These are phyloP conservation scores for Mallateleia sp. DNA, from an alignment of 2,888 invertebrate species.

Conservation along the genomic window DNA sequence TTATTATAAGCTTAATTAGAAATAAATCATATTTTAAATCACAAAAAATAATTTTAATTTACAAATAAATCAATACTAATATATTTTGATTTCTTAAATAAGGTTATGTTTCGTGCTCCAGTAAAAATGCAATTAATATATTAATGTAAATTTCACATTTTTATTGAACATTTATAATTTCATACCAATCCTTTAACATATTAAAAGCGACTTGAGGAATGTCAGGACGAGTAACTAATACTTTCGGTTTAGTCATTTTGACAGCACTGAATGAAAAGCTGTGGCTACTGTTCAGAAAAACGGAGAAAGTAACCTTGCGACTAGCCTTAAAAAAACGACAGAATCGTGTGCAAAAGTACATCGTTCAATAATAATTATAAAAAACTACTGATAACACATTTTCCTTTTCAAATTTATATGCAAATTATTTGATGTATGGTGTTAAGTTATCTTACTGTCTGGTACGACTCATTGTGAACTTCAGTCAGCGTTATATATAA, in stretches of 20 bases:
- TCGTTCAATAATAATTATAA: conserved; percentile 3
- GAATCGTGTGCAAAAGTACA: conserved; percentile 25
- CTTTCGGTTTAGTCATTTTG: conserved; percentile 90
- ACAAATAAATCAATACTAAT: no score
- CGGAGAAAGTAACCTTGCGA: conserved; percentile 34
- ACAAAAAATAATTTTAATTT: no score
- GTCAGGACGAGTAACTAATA: conserved; percentile 93
- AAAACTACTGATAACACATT: background rate
- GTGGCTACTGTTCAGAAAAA: background rate
- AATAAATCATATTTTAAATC: no score
- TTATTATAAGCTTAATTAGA: no score
- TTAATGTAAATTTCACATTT: no score
- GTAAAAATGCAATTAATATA: no score
- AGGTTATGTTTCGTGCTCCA: no score
- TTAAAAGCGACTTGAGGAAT: conserved; percentile 92
- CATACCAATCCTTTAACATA: no score
- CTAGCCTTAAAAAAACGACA: conserved; percentile 14
- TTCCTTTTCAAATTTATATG: background rate
- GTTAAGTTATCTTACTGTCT: background rate
- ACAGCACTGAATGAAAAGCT: conserved; percentile 37
- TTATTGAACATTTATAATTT: no score
- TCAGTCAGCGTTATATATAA: no score
- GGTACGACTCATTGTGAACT: no score
- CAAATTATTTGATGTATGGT: background rate
- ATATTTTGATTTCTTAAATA: no score